These are phyloP conservation scores for Bungarus multicinctus DNA, from an alignment of 2,113 vertebrate genomes.

Conservation along the genomic window DNA sequence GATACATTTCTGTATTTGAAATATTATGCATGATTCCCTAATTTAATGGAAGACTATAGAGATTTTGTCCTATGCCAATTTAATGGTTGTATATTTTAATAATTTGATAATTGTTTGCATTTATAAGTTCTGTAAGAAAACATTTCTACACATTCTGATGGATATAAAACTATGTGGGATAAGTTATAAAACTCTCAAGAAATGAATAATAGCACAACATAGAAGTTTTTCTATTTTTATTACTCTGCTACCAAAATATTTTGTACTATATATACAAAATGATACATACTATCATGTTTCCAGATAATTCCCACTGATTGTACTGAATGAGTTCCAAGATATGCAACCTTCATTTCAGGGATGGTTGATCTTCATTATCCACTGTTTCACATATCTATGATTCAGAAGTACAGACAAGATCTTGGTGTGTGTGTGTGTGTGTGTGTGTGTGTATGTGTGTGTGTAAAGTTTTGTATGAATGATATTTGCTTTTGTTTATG, in stretches of 20 bases:
- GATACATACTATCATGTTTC: not conserved
- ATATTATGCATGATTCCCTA: slow-evolving; percentile 20
- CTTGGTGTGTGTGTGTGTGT: not conserved
- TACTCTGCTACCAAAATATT: not conserved
- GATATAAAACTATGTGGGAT: not conserved
- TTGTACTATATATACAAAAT: not conserved
- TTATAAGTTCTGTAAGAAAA: not conserved
- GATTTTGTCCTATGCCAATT: not conserved
- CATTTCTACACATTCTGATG: not conserved
- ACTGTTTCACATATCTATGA: not conserved
- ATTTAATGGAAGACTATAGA: not conserved
- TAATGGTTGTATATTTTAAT: not conserved
- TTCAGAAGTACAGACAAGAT: not conserved
- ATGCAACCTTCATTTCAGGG: not conserved
- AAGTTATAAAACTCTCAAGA: not conserved
- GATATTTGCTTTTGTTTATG: not conserved
- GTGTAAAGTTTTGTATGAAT: not conserved
- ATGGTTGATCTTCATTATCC: not conserved
- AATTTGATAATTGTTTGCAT: not conserved
- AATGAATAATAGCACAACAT: not conserved
- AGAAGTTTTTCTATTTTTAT: not conserved
- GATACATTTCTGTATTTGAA: slow-evolving; percentile 28
- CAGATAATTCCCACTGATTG: not conserved
- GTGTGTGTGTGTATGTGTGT: not conserved
- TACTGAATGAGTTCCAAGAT: not conserved